phyloP scores from a whole-genome alignment of 2,888 invertebrate species.

The Phyllotreta cruciferae region DNA sequence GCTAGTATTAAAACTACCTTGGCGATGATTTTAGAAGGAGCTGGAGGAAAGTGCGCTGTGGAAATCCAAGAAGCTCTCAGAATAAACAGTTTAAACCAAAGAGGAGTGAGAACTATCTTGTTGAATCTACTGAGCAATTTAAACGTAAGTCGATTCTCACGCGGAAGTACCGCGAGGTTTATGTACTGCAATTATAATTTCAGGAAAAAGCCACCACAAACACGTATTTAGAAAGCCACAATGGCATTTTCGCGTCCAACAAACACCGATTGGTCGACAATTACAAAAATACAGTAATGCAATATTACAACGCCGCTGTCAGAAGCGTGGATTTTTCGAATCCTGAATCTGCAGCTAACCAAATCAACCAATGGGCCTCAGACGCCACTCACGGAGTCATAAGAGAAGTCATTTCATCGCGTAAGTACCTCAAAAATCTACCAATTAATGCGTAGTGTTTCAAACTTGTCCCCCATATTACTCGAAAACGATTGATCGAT shows the following conservation, averaged over 20 bases:
- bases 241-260: conserved; percentile 62
- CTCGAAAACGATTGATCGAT: not conserved
- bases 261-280: conserved; percentile 58
- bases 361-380: conserved; percentile 69
- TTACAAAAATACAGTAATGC: conserved; percentile 60
- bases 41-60: conserved; percentile 64
- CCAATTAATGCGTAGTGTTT: too few species aligned
- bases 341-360: conserved; percentile 55
- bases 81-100: conserved; percentile 52
- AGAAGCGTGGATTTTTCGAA: conserved; percentile 63
- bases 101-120: conserved; percentile 42
- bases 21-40: conserved; percentile 70
- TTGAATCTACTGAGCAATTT: conserved; percentile 43
- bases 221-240: conserved; percentile 59
- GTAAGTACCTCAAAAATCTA: conserved; percentile 35
- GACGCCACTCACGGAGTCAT: conserved; percentile 66
- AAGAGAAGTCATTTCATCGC: conserved; percentile 37
- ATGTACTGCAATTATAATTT: conserved; percentile 18
- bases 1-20: conserved; percentile 70
- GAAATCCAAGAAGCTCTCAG: conserved; percentile 68
- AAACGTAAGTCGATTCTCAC: conserved; percentile 39
- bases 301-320: conserved; percentile 64
- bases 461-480: too few species aligned
- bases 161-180: not conserved
- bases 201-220: conserved; percentile 47